Evolutionary conservation across 2,113 vertebrate genomes (phyloP).

Genomic region (rabbit (Oryctolagus cuniculus)): DNA sequence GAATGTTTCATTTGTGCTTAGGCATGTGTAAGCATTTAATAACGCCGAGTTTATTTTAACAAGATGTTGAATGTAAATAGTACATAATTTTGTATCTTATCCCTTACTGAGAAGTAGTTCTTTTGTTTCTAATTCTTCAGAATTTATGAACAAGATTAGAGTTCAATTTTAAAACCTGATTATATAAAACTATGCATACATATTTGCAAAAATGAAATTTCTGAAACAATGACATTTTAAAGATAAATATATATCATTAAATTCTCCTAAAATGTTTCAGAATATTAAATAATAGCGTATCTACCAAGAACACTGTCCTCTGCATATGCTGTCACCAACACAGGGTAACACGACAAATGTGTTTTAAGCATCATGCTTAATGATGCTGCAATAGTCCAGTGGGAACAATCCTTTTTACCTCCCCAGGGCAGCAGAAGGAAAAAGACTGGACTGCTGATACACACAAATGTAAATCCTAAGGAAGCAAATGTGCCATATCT

Average conservation of each 20-base stretch:
- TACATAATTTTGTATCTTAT: background rate
- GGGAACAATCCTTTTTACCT: background rate
- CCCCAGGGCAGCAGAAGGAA: background rate
- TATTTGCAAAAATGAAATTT: background rate
- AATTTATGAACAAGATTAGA: background rate
- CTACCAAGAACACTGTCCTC: background rate
- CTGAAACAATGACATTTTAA: background rate
- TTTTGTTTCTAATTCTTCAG: background rate
- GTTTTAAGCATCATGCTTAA: background rate
- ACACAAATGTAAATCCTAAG: background rate
- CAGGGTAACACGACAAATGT: background rate
- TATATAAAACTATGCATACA: background rate
- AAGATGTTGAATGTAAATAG: background rate
- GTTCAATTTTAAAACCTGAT: background rate
- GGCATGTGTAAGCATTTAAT: background rate
- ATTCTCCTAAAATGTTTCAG: slow-evolving; percentile 5
- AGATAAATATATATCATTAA: background rate
- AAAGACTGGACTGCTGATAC: background rate
- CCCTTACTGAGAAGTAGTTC: background rate
- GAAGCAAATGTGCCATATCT: background rate
- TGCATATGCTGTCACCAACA: background rate
- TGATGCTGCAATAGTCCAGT: background rate
- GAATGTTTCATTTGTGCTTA: background rate
- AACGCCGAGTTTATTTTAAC: background rate
- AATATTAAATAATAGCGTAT: background rate